These are phyloP conservation scores for Leptura quadrifasciata DNA, from an alignment of 2,888 invertebrate genomes.

Conservation along the genomic window DNA sequence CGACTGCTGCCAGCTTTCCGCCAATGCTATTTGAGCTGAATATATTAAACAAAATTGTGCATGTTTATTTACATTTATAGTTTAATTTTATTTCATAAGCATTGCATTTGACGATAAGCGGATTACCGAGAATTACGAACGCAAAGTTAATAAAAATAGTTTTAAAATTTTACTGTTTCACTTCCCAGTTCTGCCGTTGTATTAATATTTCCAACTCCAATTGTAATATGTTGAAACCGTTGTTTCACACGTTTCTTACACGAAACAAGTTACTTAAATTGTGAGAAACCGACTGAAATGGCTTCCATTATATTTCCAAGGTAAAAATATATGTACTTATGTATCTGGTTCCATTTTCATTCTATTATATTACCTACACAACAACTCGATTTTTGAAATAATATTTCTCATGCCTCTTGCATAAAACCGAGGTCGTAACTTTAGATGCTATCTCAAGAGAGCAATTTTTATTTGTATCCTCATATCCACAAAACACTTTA, in stretches of 20 bases:
- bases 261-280: conserved; percentile 34
- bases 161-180: conserved; percentile 10
- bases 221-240: conserved; percentile 35
- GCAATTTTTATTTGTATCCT: conserved; percentile 32
- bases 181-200: neutral
- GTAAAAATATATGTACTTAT: conserved; percentile 32
- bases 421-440: conserved; percentile 36
- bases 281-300: conserved; percentile 40
- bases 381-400: conserved; percentile 40
- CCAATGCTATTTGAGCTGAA: neutral
- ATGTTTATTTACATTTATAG: conserved; percentile 1
- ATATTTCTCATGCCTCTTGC: conserved; percentile 38
- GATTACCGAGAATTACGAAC: conserved; percentile 4
- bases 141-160: neutral
- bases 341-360: conserved; percentile 46
- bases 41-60: neutral
- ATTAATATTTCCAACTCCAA: conserved; percentile 7
- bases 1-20: neutral
- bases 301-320: conserved; percentile 40
- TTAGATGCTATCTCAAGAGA: conserved; percentile 38
- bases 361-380: conserved; percentile 40
- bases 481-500: conserved; percentile 28
- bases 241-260: conserved; percentile 42
- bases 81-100: neutral
- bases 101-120: neutral